Conservation (phyloP, 1,140 invertebrate genomes). For the Drosophila ironensis region DNA sequence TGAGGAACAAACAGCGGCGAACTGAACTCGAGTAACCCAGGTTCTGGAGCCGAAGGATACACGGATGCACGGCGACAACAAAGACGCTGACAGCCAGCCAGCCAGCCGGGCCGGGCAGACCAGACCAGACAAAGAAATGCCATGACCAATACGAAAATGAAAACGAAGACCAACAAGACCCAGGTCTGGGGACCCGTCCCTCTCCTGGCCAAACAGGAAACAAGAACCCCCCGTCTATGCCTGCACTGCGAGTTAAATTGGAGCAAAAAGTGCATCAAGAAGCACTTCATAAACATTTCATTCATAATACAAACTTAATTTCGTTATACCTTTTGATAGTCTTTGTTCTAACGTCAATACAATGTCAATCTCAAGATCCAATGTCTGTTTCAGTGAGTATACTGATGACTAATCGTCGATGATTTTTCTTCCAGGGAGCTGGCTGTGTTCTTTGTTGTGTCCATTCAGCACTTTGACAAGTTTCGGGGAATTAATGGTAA, state of each 20-base stretch:
- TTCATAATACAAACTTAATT: too few species aligned
- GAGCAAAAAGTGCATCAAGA: neutral
- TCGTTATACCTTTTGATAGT: too few species aligned
- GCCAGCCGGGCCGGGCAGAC: neutral
- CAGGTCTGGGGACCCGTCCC: constrained; percentile 16
- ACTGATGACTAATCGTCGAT: too few species aligned
- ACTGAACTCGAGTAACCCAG: constrained; percentile 50
- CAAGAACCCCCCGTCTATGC: constrained; percentile 17
- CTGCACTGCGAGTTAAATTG: neutral
- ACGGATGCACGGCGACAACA: constrained; percentile 35
- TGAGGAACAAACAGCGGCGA: constrained; percentile 3
- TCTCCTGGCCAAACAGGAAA: constrained; percentile 31
- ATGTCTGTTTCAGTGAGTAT: too few species aligned
- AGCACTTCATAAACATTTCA: too few species aligned
- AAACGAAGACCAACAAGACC: constrained; percentile 16
- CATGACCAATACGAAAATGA: constrained; percentile 27
- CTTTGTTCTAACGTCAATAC: too few species aligned
- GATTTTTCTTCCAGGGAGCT: too few species aligned
- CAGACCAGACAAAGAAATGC: constrained; percentile 40
- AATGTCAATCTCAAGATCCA: too few species aligned
- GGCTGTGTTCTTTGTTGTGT: too few species aligned
- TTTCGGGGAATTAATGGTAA: too few species aligned
- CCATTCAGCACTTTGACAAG: too few species aligned
- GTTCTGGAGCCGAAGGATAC: constrained; percentile 35
- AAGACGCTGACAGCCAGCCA: constrained; percentile 11